Evolutionary conservation across 2,797 vertebrate species (phyloP).

Genomic region (Thunnus albacares): DNA sequence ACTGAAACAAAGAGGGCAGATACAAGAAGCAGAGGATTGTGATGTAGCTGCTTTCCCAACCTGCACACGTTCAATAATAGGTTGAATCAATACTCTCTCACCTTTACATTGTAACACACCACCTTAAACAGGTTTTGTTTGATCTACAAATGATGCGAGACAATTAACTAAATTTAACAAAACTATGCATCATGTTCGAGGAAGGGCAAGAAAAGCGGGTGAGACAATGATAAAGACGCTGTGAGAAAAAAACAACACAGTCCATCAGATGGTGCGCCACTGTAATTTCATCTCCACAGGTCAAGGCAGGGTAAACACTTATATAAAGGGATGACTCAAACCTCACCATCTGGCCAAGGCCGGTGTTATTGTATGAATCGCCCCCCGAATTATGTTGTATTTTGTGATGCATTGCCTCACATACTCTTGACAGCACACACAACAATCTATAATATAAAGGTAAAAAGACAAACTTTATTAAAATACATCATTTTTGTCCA

Average conservation of each 20-base stretch:
- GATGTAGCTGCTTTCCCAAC: slow-evolving; percentile 24
- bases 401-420: not conserved
- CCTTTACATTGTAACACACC: slow-evolving; percentile 34
- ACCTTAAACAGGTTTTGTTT: slow-evolving; percentile 16
- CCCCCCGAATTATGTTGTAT: slow-evolving; percentile 5
- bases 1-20: slow-evolving; percentile 17
- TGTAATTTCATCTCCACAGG: slow-evolving; percentile 47
- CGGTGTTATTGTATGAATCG: slow-evolving; percentile 19
- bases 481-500: not conserved
- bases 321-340: slow-evolving; percentile 53
- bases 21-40: slow-evolving; percentile 16
- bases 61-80: slow-evolving; percentile 52
- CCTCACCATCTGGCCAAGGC: slow-evolving; percentile 35
- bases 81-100: slow-evolving; percentile 59
- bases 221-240: not conserved
- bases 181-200: not conserved
- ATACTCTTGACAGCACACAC: not conserved
- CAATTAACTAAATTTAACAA: slow-evolving; percentile 39
- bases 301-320: slow-evolving; percentile 52
- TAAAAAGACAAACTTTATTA: not conserved
- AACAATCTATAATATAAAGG: not conserved
- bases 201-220: not conserved
- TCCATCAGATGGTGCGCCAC: slow-evolving; percentile 15
- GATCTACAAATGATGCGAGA: slow-evolving; percentile 29
- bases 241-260: not conserved